Conservation (phyloP, 2,888 invertebrate genomes). For the Acrobasis consociella region DNA sequence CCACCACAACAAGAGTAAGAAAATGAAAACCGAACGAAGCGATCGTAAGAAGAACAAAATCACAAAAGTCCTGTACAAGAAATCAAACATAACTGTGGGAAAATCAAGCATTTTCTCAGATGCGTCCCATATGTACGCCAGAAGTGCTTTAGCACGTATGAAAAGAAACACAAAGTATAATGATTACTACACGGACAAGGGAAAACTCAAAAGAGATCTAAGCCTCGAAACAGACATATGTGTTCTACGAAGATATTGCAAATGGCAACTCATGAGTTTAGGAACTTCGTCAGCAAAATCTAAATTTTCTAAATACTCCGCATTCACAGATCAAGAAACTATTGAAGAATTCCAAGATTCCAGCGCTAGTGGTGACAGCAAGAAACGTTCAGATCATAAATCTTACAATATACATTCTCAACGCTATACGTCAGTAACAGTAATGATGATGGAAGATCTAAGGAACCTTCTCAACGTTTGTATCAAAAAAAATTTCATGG, state of each 20-base stretch:
- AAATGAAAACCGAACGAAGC: slow-evolving; percentile 53
- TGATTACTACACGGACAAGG: slow-evolving; percentile 42
- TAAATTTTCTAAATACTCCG: slow-evolving; percentile 52
- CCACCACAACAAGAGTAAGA: slow-evolving; percentile 19
- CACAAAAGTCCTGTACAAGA: slow-evolving; percentile 57
- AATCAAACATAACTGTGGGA: slow-evolving; percentile 50
- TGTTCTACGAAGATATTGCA: slow-evolving; percentile 56
- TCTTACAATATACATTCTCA: slow-evolving; percentile 40
- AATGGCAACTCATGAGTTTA: slow-evolving; percentile 47
- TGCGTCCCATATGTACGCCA: slow-evolving; percentile 47
- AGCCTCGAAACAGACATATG: slow-evolving; percentile 70
- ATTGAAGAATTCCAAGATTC: slow-evolving; percentile 47
- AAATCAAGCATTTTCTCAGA: slow-evolving; percentile 56
- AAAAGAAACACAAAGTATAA: slow-evolving; percentile 48
- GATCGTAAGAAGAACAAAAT: slow-evolving; percentile 39
- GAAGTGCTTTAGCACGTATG: slow-evolving; percentile 44
- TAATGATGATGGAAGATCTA: slow-evolving; percentile 59
- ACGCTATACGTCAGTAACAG: slow-evolving; percentile 35
- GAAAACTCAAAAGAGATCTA: slow-evolving; percentile 58
- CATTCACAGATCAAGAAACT: slow-evolving; percentile 46
- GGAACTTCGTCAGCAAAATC: slow-evolving; percentile 45
- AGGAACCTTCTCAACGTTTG: slow-evolving; percentile 57
- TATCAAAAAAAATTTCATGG: slow-evolving; percentile 54
- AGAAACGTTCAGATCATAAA: slow-evolving; percentile 30
- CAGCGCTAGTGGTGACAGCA: slow-evolving; percentile 58